Percentiles rank a stretch among this genome's conserved stretches.
These are phyloP conservation scores for Acyrthosiphon pisum DNA, from an alignment of 1,140 invertebrate species.

Conservation along the genomic window DNA sequence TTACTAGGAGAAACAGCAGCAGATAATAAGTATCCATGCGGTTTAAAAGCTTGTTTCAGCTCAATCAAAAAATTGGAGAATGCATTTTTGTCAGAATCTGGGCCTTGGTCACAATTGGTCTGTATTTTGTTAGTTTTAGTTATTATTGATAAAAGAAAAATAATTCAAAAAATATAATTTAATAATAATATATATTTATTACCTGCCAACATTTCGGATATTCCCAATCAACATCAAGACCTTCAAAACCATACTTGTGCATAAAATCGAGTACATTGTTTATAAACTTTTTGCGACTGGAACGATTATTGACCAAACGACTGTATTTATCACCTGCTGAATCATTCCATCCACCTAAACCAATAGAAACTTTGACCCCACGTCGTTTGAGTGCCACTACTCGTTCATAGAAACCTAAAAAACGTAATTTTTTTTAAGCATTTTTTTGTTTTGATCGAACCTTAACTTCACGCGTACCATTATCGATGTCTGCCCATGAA, in stretches of 20 bases:
- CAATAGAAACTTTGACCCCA: conserved; percentile 82
- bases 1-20: conserved; percentile 88
- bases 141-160: conserved; percentile 60
- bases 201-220: conserved; percentile 93
- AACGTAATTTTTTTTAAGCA: neutral
- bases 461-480: conserved; percentile 68
- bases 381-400: conserved; percentile 79
- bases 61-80: conserved; percentile 78
- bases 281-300: conserved; percentile 75
- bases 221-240: conserved; percentile 89
- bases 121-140: conserved; percentile 56
- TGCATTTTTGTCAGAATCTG: conserved; percentile 79
- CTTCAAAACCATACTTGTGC: conserved; percentile 84
- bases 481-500: conserved; percentile 88
- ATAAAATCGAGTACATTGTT: conserved; percentile 78
- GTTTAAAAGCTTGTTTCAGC: conserved; percentile 76
- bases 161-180: conserved; percentile 6
- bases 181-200: conserved; percentile 54
- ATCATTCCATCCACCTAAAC: conserved; percentile 90
- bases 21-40: conserved; percentile 77
- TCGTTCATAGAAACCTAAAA: conserved; percentile 80
- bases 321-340: conserved; percentile 86
- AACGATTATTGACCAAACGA: conserved; percentile 77
- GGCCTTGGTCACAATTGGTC: conserved; percentile 81
- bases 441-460: neutral